Base-by-base conservation (phyloP, 2,888 invertebrate species). In the Galerucella pusilla region DNA sequence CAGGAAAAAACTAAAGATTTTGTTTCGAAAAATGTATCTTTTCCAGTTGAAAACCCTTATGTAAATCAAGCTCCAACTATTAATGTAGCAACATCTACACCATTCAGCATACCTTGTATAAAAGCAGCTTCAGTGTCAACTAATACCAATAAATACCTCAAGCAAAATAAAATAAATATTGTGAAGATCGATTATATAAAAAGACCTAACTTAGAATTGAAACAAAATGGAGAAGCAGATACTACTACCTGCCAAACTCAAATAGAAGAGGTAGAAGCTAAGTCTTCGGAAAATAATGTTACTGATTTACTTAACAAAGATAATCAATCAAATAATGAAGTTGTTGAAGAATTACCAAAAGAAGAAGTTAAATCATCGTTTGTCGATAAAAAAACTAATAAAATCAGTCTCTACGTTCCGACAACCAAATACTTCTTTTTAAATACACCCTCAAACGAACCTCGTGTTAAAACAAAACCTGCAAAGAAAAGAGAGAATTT, bases 121-220 rank as follows among this genome's bases (percentile, higher is more conserved):
- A 76, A 74, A 59, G 20, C 54, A 12, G 2, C 25, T n/a, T 49
- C 45, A 35, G 25, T 76, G 12, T 70, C 78, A 66, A 60, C 73
- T 20, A 78, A 64, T 59, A 79, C 78, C 14, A 75, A 76, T n/a
- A 52, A 79, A 67, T 77, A 79, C 71, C 69, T 78, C 25, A 65
- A 73, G 46, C 45, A 77, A 46, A 77, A 74, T 16, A 78, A 77
- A 61, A 59, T 77, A 12, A 79, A 79, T 20, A 77, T 79, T 52
- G 75, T 79, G 20, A 77, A 73, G 66, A 78, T 79, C 16, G 75
- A 79, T 59, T 74, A 72, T 68, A 52, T 79, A 11, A 42, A 16
- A 14, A 64, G 16, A 67, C 49, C 65, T 59, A 46, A 61, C 14
- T 46, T 7, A n/a, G 20, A 59, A 12, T n/a, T 67, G 7, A 5